Conservation (phyloP, 1,140 invertebrate genomes). For the Bombyx mori region ASM3026992v2 NC_085117.1:3300001-3300500, state of each 20-base stretch:
- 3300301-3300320: not conserved
- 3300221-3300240: not conserved
- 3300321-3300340: no score
- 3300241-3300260: not conserved
- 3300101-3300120: not conserved
- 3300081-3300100: not conserved
- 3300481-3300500: no score
- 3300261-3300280: not conserved
- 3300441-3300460: no score
- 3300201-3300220: not conserved
- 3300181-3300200: not conserved
- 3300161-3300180: constrained; percentile 1
- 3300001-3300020: not conserved
- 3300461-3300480: no score
- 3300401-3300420: no score
- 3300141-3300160: not conserved
- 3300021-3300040: not conserved
- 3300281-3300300: not conserved
- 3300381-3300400: no score
- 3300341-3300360: no score
- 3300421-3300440: no score
- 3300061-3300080: not conserved
- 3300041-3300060: not conserved
- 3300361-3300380: no score
- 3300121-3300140: not conserved